A percentile compares a stretch with the other conserved stretches of the same genome.
phyloP scores from a whole-genome alignment of 2,113 vertebrate genomes.

The Colossoma macropomum region DNA sequence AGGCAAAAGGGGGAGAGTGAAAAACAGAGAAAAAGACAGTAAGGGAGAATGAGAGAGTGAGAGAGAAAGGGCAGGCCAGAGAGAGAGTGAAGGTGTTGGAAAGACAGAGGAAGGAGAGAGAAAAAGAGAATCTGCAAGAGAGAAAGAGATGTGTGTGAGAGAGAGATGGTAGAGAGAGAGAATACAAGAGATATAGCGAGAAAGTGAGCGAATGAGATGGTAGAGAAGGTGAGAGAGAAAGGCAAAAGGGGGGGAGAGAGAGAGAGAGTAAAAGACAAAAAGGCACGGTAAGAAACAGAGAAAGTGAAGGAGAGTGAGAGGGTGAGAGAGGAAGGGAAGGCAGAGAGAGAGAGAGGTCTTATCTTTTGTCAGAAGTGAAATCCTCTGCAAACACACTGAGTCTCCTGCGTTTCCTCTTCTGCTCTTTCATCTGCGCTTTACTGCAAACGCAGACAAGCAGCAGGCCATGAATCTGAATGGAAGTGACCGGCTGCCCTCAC shows the following conservation, averaged over 20 bases:
- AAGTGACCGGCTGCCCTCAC: constrained; percentile 14
- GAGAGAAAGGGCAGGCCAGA: background rate
- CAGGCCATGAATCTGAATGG: constrained; percentile 56
- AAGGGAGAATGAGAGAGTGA: too few species aligned
- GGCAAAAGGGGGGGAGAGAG: too few species aligned
- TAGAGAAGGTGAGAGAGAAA: constrained; percentile 1
- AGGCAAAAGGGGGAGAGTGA: too few species aligned
- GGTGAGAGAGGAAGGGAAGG: too few species aligned
- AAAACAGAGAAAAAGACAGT: constrained; percentile 37
- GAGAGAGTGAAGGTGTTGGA: background rate
- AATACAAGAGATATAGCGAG: background rate
- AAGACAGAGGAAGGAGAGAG: too few species aligned
- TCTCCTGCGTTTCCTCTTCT: constrained; percentile 35
- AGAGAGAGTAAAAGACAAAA: too few species aligned
- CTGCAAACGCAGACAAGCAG: constrained; percentile 34
- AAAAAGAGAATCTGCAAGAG: background rate
- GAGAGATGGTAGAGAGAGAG: background rate
- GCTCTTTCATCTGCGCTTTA: constrained; percentile 57
- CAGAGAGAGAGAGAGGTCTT: background rate
- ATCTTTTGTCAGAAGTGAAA: background rate
- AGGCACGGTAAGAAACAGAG: too few species aligned
- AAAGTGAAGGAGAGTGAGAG: too few species aligned
- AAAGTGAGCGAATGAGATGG: background rate
- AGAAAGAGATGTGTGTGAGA: constrained; percentile 4
- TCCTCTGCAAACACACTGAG: constrained; percentile 13